These are phyloP conservation scores for Pontoporia blainvillei DNA, from an alignment of 2,113 vertebrate genomes.

Conservation along the genomic window DNA sequence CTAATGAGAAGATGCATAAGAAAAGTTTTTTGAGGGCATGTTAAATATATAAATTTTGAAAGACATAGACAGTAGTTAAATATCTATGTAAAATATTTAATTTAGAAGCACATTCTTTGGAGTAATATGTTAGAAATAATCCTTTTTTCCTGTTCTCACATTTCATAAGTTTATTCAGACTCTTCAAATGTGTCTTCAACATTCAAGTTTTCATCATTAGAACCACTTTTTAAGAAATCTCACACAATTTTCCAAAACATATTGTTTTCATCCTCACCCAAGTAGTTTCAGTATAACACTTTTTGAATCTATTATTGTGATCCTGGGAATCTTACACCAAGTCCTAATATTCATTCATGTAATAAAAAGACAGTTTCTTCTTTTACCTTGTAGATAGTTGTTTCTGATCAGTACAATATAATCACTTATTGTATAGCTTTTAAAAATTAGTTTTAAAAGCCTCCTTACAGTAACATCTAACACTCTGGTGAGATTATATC, in stretches of 20 bases:
- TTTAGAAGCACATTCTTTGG: constrained; percentile 25
- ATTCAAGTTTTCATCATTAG: constrained; percentile 18
- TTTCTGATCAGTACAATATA: neutral
- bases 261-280: constrained; percentile 19
- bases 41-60: constrained; percentile 35
- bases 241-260: neutral
- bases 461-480: neutral
- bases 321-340: neutral
- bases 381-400: neutral
- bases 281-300: constrained; percentile 23
- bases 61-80: neutral
- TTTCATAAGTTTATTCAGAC: neutral
- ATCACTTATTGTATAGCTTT: neutral
- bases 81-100: neutral
- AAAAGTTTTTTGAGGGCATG: neutral
- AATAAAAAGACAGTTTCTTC: neutral
- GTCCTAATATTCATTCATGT: neutral
- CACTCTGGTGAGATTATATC: neutral
- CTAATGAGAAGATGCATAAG: neutral
- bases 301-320: neutral
- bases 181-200: neutral
- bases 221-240: neutral
- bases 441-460: constrained; percentile 15
- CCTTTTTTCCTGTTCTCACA: neutral
- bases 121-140: constrained; percentile 32